Evolutionary conservation across 2,888 invertebrate genomes (phyloP).

Genomic region (Acanthococcus lagerstroemiae): DNA sequence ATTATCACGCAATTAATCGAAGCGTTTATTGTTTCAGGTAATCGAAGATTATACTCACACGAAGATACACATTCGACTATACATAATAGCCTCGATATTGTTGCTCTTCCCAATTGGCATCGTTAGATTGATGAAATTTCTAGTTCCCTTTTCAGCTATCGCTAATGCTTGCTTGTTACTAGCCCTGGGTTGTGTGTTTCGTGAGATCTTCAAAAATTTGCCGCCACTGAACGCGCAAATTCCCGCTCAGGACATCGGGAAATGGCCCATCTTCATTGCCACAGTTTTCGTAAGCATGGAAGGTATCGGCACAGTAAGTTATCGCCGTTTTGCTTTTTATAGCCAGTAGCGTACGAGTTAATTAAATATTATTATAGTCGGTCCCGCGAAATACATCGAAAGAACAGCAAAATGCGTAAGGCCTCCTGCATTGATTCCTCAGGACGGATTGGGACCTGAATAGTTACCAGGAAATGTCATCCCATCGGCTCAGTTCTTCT

Average conservation of each 20-base stretch:
- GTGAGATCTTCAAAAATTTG: conserved; percentile 61
- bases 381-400: too few species aligned
- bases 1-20: too few species aligned
- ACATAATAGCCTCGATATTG: conserved; percentile 56
- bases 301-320: conserved; percentile 67
- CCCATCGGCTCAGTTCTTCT: too few species aligned
- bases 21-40: conserved; percentile 34
- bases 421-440: too few species aligned
- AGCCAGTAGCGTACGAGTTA: too few species aligned
- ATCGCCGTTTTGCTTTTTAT: too few species aligned
- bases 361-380: too few species aligned
- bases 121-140: conserved; percentile 63
- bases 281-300: conserved; percentile 96
- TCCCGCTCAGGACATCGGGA: not conserved
- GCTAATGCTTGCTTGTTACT: conserved; percentile 71
- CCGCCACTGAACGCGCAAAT: conserved; percentile 15
- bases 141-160: conserved; percentile 78
- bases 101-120: conserved; percentile 61
- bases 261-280: conserved; percentile 76
- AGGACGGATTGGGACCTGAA: too few species aligned
- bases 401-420: too few species aligned
- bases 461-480: too few species aligned
- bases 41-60: conserved; percentile 32
- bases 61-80: conserved; percentile 47
- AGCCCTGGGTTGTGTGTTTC: conserved; percentile 69